These are phyloP conservation scores for Drosophila bifasciata DNA, from an alignment of 1,140 invertebrate species.

Conservation along the genomic window DNA sequence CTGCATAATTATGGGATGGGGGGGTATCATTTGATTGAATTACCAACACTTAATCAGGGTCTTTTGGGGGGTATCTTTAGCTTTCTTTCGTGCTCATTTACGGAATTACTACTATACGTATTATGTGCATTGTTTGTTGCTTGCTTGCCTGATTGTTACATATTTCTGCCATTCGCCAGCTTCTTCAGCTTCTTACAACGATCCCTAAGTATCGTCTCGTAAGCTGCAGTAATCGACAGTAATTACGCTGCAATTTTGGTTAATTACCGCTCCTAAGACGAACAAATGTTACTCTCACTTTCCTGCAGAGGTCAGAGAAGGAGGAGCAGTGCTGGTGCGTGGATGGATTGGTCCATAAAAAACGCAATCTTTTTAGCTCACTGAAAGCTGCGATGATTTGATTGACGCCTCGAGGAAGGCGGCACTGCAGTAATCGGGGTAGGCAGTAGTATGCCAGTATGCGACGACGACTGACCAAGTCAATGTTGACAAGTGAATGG, in stretches of 20 bases:
- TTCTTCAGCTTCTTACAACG: no score
- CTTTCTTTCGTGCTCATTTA: no score
- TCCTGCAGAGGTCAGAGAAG: slow-evolving; percentile 9
- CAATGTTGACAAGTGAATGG: slow-evolving; percentile 62
- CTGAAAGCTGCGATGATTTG: slow-evolving; percentile 51
- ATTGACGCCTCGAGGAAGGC: slow-evolving; percentile 56
- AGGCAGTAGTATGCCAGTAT: no score
- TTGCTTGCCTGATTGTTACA: no score
- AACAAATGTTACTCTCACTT: slow-evolving; percentile 42
- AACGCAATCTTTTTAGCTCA: slow-evolving; percentile 45
- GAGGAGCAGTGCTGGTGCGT: slow-evolving; percentile 14
- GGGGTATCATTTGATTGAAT: no score
- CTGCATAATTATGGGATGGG: no score
- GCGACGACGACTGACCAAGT: slow-evolving; percentile 37
- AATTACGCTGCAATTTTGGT: slow-evolving; percentile 43
- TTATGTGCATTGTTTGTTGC: no score
- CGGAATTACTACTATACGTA: no score
- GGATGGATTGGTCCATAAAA: slow-evolving; percentile 39
- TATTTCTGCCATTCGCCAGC: no score
- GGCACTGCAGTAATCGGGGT: slow-evolving; percentile 48
- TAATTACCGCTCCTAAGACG: slow-evolving; percentile 40
- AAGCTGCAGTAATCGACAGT: slow-evolving; percentile 28
- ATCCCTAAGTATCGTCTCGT: no score
- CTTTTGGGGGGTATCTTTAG: neutral
- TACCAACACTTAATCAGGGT: no score